Evolutionary conservation across 2,113 vertebrate genomes (phyloP), one percentile per base, ranked within the genome.

Genomic region (Chionodraco myersi): DNA sequence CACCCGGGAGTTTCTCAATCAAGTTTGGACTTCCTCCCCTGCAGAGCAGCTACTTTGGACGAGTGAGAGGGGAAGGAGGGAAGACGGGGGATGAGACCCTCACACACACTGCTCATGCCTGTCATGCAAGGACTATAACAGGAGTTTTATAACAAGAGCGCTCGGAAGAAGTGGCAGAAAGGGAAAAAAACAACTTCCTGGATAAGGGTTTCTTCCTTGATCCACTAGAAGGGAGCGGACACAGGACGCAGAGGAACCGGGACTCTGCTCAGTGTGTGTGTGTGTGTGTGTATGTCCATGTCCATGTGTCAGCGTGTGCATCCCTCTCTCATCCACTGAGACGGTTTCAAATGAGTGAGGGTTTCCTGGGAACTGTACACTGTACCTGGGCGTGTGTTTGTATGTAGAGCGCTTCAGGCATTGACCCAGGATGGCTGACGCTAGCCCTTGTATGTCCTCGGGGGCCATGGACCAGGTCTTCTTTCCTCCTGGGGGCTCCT

Each of bases 401-500:
- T 80, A 57, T 86, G 80, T 51, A 88, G 71, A 79, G 59, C 80
- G 56, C 67, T 11, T 73, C 65, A 21, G 72, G 65, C 83, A 75
- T 48, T 57, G 81, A 88, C 83, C 85, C 65, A 76, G 23, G 67
- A 95, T 95, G 95, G 94, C 94, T 62, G 93, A 94, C 41, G 91
- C 93, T 70, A 95, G 93, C 90, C 92, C 94, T 13, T 93, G 93
- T 72, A 91, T 94, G 86, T 54, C 94, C 75, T 75, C 94, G 2
- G 91, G 90, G 67, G 75, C 86, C 61, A 81, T 91, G 30, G 61
- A 89, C 79, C 93, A 90, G 83, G 81, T 92, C 41, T 94, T 95
- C 76, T 94, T 95, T 12, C 86, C 92, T 6, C 80, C 91, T 0
- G 90, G 86, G 44, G 85, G 82, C 11, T 80, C 92, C 52, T 91